These are phyloP conservation scores for Heliornis fulica DNA, from an alignment of 2,113 vertebrate species.

Conservation along the genomic window DNA sequence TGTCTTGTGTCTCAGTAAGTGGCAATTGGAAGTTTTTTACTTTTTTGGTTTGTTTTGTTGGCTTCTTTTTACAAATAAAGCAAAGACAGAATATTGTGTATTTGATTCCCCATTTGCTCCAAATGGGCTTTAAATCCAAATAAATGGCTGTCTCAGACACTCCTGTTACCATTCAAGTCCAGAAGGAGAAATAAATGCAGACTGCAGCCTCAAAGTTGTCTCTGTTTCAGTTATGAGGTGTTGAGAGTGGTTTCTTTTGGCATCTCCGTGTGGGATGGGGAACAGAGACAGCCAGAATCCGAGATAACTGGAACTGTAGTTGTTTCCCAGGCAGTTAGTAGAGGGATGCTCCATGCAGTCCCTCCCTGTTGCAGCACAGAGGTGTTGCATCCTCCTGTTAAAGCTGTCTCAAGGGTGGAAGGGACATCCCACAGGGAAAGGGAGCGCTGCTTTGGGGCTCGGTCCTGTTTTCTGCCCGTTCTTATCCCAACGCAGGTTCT, in stretches of 20 bases:
- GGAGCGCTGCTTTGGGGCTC: background rate
- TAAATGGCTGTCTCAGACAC: background rate
- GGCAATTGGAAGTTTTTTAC: constrained; percentile 14
- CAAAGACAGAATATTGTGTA: background rate
- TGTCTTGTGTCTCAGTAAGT: constrained; percentile 17
- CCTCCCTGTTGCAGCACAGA: background rate
- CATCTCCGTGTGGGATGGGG: background rate
- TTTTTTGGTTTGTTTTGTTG: no score
- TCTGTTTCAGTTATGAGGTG: background rate
- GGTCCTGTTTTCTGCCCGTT: background rate
- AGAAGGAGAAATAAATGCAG: background rate
- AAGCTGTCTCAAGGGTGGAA: background rate
- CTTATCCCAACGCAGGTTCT: background rate
- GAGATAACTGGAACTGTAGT: no score
- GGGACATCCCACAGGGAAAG: accelerated
- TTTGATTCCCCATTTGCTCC: background rate
- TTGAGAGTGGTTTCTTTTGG: background rate
- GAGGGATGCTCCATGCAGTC: background rate
- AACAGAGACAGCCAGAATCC: background rate
- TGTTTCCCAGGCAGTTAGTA: background rate
- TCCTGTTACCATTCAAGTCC: background rate
- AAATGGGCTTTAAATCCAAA: constrained; percentile 8
- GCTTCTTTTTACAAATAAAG: no score
- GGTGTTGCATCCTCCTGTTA: accelerated
- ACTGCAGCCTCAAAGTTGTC: background rate